A percentile compares a stretch with the other conserved stretches of the same genome.
Evolutionary conservation across 2,113 vertebrate species (phyloP).

Genomic region (Cyprinodon brontotheroides): DNA sequence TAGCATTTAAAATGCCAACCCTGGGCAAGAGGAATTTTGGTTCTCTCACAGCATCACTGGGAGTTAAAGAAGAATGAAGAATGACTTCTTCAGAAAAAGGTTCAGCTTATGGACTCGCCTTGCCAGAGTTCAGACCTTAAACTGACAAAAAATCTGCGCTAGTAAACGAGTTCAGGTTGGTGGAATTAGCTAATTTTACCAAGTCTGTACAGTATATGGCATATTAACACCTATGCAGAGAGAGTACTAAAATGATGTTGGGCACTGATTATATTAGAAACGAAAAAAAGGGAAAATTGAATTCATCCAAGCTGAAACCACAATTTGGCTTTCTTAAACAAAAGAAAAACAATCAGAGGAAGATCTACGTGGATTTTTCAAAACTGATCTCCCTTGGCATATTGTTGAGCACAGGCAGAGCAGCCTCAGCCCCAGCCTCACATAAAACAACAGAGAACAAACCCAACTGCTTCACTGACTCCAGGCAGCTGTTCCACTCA

Average conservation of each 20-base stretch:
- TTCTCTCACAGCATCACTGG: background rate
- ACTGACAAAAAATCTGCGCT: background rate
- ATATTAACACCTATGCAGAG: background rate
- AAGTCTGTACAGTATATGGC: background rate
- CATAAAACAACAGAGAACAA: background rate
- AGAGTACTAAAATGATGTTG: background rate
- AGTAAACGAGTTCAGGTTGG: background rate
- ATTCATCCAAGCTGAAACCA: background rate
- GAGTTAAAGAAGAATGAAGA: background rate
- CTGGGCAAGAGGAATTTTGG: too few species aligned
- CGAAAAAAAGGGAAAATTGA: background rate
- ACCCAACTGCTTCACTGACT: conserved; percentile 5
- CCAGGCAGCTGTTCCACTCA: conserved; percentile 16
- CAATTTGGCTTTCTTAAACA: conserved; percentile 10
- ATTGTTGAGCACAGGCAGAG: conserved; percentile 13
- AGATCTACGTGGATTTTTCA: conserved; percentile 12
- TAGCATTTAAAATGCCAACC: too few species aligned
- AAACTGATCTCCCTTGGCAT: conserved; percentile 8
- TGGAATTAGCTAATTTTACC: background rate
- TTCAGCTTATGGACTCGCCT: background rate
- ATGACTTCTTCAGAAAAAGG: background rate
- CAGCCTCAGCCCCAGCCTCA: background rate
- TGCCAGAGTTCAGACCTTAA: background rate
- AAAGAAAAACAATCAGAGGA: conserved; percentile 7
- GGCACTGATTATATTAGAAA: background rate